phyloP scores from a whole-genome alignment of 2,113 vertebrate genomes.

The Pan troglodytes region NHGRI_mPanTro3-v2.1_pri NC_072421.2:43809501-43810000 shows the following conservation, averaged over 20 bases:
- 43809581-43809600: background rate
- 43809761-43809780: background rate
- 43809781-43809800: background rate
- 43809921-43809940: background rate
- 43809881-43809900: background rate
- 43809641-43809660: background rate
- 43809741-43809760: background rate
- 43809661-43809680: background rate
- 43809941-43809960: background rate
- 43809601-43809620: background rate
- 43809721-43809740: background rate
- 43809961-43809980: background rate
- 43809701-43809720: background rate
- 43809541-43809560: background rate
- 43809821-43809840: background rate
- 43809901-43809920: background rate
- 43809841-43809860: background rate
- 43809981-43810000: background rate
- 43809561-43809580: background rate
- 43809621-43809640: background rate
- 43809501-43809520: background rate
- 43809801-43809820: background rate
- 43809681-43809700: background rate
- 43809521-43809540: background rate
- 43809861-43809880: background rate